Base-by-base conservation (phyloP, 1,140 invertebrate species). In the Pseudoatta argentina region DNA sequence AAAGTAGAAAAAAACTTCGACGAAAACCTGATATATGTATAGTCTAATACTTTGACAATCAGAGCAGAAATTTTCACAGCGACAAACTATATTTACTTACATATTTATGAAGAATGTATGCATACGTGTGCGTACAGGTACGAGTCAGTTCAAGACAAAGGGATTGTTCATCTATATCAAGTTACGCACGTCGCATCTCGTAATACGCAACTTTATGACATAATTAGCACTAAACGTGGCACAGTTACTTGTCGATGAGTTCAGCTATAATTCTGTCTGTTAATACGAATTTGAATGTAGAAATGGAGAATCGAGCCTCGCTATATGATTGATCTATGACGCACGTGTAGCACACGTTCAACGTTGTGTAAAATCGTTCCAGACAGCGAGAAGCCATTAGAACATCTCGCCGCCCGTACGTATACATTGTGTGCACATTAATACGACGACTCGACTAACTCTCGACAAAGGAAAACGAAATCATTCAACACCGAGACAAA, bases 401-500 rank as follows among this genome's bases (percentile, higher is more conserved):
- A 61, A 73, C 48, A 16, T 51, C 85, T 34, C 78, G 86, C 55
- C 86, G 76, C 55, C 81, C 55, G 86, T 79, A 87, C 76, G 81
- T 14, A 39, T 85, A 87, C 51, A 90, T 85, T 79, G 89, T 90
- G 88, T 90, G 88, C 88, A 90, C 89, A 90, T 88, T 89, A 67
- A 82, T 27, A 79, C 79, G 88, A 90, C 86, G 88, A 89, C 39
- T 89, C 86, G 89, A 87, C 88, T 86, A 90, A 89, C 39, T 89
- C 85, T 87, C 86, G 88, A 90, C 86, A 77, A 90, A 89, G 72
- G 59, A 79, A 88, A 87, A 78, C 73, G 86, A 90, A 88, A 91
- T 91, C 79, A 88, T 87, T 89, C 78, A 91, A 92, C 88, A 83
- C 86, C 91, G 91, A 89, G 91, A 89, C 86, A 92, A 88, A 91